Base-by-base conservation (phyloP, 2,797 vertebrate species). In the Parotocinclus haroldoi region DNA sequence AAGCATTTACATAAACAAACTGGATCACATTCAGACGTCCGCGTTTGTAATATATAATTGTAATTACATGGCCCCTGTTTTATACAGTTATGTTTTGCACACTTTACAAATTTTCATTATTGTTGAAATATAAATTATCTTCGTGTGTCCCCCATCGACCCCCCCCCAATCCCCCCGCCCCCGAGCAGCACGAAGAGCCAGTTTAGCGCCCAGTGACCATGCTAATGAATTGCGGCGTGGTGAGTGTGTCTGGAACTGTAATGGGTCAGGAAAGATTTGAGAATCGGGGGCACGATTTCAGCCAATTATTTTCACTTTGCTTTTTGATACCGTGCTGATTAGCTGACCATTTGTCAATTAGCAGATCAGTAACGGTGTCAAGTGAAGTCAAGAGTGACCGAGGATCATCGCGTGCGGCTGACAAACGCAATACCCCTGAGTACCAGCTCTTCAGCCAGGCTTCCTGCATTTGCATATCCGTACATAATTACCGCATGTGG, bases 301-400 rank as follows among this genome's bases (percentile, higher is more conserved):
- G 58, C 63, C 63, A 66, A 66, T 72, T 72, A 72, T 51, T 11
- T 14, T 51, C 40, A 44, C 17, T 50, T 45, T 62, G 52, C 58
- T 50, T 71, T n/a, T 54, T 61, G 63, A 72, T 66, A 61, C 10
- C 11, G 14, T 42, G 52, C 51, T 56, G 63, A 72, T 72, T 72
- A 72, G 53, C 38, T 72, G 57, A 62, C 63, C 58, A 56, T 72
- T 66, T 62, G 58, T 37, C 45, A 51, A 72, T 72, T 72, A 66
- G 58, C 63, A 56, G 63, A 72, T 66, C 70, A 66, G 63, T 72
- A 62, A 62, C 58, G 51, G 52, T 62, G 70, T 66, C 70, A 60
- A 72, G 63, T 66, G 70, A 61, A 72, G 58, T 66, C 70, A 66
- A 66, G 63, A 61, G 69, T 72, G 57, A 72, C 69, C 69, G 42